Evolutionary conservation across 2,888 invertebrate genomes (phyloP).

Genomic region (Hipparchia semele): DNA sequence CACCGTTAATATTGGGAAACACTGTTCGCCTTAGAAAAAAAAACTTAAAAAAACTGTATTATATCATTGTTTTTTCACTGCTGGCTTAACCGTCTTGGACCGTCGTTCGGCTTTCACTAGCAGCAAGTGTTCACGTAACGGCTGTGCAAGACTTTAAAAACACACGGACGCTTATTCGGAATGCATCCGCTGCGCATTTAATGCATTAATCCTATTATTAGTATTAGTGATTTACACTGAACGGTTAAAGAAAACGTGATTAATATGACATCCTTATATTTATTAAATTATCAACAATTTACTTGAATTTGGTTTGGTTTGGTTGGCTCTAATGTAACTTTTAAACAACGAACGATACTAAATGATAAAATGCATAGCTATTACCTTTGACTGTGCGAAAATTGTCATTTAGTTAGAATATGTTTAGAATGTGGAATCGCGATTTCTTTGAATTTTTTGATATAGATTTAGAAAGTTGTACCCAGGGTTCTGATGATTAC

Average conservation of each 20-base stretch:
- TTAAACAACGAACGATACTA: too few species aligned
- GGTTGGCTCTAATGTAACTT: too few species aligned
- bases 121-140: conserved; percentile 51
- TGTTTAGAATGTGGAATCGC: too few species aligned
- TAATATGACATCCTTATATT: background rate
- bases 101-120: conserved; percentile 65
- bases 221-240: too few species aligned
- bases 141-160: conserved; percentile 49
- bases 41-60: conserved; percentile 46
- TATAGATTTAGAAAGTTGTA: too few species aligned
- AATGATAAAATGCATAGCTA: too few species aligned
- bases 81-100: conserved; percentile 47
- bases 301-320: background rate
- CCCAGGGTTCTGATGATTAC: too few species aligned
- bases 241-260: background rate
- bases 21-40: conserved; percentile 35
- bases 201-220: background rate
- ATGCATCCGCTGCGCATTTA: background rate
- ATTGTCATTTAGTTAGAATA: too few species aligned
- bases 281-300: background rate
- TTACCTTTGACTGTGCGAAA: too few species aligned
- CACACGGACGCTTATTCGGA: conserved; percentile 46
- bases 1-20: conserved; percentile 50
- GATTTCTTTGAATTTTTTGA: too few species aligned
- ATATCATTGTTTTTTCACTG: conserved; percentile 46